These are phyloP conservation scores for Synergus umbraculus DNA, from an alignment of 2,888 invertebrate genomes.

Conservation along the genomic window DNA sequence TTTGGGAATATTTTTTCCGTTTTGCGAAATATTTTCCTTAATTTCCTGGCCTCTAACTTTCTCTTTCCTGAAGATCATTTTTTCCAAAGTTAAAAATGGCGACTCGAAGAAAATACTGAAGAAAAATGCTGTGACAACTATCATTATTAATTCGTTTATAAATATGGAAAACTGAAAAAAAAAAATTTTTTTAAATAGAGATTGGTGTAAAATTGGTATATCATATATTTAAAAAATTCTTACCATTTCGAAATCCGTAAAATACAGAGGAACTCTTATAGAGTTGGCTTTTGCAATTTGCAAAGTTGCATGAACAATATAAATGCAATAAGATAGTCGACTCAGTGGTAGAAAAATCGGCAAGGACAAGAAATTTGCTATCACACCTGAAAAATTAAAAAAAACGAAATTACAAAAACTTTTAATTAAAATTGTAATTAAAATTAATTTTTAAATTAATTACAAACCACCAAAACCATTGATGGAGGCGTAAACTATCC, in stretches of 20 bases:
- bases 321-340: slow-evolving; percentile 61
- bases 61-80: slow-evolving; percentile 25
- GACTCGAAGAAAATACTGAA: slow-evolving; percentile 51
- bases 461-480: slow-evolving; percentile 78
- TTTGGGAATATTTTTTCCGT: no score
- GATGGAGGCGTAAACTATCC: slow-evolving; percentile 79
- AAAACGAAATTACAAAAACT: not conserved
- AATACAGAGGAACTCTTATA: slow-evolving; percentile 49
- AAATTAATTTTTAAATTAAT: no score
- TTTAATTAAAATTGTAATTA: no score
- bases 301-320: slow-evolving; percentile 59
- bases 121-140: slow-evolving; percentile 32
- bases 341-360: slow-evolving; percentile 59
- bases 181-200: no score
- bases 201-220: no score
- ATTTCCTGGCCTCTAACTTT: no score
- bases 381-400: slow-evolving; percentile 51
- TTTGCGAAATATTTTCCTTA: no score
- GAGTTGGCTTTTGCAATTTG: slow-evolving; percentile 47
- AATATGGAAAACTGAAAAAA: no score
- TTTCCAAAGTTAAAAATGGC: slow-evolving; percentile 51
- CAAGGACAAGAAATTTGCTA: slow-evolving; percentile 56
- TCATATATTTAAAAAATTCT: no score
- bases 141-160: no score
- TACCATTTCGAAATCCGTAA: slow-evolving; percentile 47